Base-by-base conservation (phyloP, 2,888 invertebrate species). In the Antheraea yamamai region DNA sequence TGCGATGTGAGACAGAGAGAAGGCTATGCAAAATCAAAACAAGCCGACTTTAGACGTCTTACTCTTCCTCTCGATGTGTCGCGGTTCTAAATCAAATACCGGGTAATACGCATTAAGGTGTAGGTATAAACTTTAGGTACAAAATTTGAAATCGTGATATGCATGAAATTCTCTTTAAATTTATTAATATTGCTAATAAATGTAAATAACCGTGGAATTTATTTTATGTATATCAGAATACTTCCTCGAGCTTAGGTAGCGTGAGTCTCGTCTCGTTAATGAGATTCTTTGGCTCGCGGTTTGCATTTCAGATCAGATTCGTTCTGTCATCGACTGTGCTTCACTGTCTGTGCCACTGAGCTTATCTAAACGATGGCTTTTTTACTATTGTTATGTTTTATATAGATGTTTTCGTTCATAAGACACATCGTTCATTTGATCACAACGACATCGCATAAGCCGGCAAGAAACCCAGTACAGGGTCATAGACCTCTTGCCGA, bases 221-320 rank as follows among this genome's bases (percentile, higher is more conserved):
- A 64, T 64, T 64, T 26, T 30, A 66, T 3, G 51, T 70, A n/a
- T 61, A 71, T 26, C 84, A 89, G 92, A 92, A 92, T 92, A 92
- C 77, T 58, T 76, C 83, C 78, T 58, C 78, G 70, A 73, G 78
- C 83, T 82, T 83, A 88, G 87, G 86, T 86, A 86, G 84, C 84
- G 84, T 86, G 78, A 87, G 89, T 88, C 87, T 82, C 92, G 91
- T 89, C 89, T 87, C 87, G 89, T 89, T 94, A 94, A 94, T 94
- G 93, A 94, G 93, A 93, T 94, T 94, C 94, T 94, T 93, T 93
- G 92, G 92, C 85, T 88, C 93, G 93, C 92, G 93, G 93, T 92
- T 93, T 94, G 94, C 94, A 94, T 94, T 93, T 92, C 91, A 92
- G 92, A 94, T 93, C 91, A 90, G 91, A 84, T 84, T 82, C 83